Evolutionary conservation across 2,113 vertebrate genomes (phyloP).

Genomic region (Myrmecobius fasciatus): DNA sequence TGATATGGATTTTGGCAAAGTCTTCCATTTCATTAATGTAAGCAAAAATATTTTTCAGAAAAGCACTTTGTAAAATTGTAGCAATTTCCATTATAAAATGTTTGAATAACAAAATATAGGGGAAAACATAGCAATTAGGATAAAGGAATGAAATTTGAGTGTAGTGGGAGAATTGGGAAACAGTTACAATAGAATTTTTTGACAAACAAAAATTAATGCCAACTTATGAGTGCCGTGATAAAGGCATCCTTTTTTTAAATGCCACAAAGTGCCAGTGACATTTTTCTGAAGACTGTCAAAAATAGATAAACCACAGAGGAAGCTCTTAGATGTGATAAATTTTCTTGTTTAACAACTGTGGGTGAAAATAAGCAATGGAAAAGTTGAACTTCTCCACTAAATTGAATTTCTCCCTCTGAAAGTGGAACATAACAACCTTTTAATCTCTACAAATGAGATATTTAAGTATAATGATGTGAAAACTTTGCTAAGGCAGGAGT

Average conservation of each 20-base stretch:
- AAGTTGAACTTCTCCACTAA: conserved; percentile 1
- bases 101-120: not conserved
- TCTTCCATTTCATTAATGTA: conserved; percentile 21
- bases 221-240: conserved; percentile 2
- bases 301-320: not conserved
- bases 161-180: conserved; percentile 25
- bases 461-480: not conserved
- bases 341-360: not conserved
- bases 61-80: conserved; percentile 19
- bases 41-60: conserved; percentile 36
- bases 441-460: not conserved
- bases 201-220: conserved; percentile 47
- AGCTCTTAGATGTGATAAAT: not conserved
- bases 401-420: not conserved
- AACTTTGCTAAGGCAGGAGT: not conserved
- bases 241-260: not conserved
- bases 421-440: not conserved
- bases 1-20: conserved; percentile 46
- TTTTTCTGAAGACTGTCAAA: conserved; percentile 57
- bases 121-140: not conserved
- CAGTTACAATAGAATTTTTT: conserved; percentile 25
- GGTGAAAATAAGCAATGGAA: not conserved
- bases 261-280: not conserved
- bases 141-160: too few relatives aligned
- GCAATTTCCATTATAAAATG: not conserved